These are phyloP conservation scores for Amblyopsis hoosieri DNA, from an alignment of 2,797 vertebrate genomes.

Conservation along the genomic window DNA sequence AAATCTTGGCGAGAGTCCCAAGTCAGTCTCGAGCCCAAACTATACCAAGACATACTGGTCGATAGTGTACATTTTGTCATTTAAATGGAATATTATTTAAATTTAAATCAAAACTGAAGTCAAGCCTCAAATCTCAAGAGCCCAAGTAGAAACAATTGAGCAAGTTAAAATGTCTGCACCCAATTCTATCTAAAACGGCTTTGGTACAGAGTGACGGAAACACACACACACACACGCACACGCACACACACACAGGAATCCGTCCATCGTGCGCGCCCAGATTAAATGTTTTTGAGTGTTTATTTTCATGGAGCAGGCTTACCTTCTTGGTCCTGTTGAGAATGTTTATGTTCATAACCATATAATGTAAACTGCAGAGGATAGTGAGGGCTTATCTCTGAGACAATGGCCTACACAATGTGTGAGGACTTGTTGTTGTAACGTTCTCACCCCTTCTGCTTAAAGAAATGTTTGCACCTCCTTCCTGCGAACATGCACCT, in stretches of 20 bases:
- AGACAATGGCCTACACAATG: slow-evolving; percentile 45
- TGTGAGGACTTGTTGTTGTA: slow-evolving; percentile 21
- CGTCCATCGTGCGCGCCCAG: slow-evolving; percentile 31
- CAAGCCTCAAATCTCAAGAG: no score
- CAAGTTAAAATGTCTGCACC: no score
- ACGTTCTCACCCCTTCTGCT: slow-evolving; percentile 35
- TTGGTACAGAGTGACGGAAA: background rate
- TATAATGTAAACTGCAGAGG: slow-evolving; percentile 28
- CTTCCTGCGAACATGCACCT: slow-evolving; percentile 56
- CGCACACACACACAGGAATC: slow-evolving; percentile 9
- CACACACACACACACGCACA: background rate
- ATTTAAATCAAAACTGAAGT: no score
- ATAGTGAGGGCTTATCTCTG: slow-evolving; percentile 12
- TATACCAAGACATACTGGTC: no score
- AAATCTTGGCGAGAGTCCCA: no score
- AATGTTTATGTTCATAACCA: slow-evolving; percentile 51
- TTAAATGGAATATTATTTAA: no score
- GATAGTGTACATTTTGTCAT: no score
- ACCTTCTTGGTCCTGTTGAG: slow-evolving; percentile 28
- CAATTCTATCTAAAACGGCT: background rate
- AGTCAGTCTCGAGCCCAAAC: no score
- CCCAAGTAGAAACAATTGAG: no score
- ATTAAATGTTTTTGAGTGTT: slow-evolving; percentile 37
- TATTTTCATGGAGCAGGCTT: slow-evolving; percentile 24
- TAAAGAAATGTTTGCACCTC: slow-evolving; percentile 52